Base-by-base conservation (phyloP, 2,113 vertebrate species). In the Cryptomyrus ogoouensis region DNA sequence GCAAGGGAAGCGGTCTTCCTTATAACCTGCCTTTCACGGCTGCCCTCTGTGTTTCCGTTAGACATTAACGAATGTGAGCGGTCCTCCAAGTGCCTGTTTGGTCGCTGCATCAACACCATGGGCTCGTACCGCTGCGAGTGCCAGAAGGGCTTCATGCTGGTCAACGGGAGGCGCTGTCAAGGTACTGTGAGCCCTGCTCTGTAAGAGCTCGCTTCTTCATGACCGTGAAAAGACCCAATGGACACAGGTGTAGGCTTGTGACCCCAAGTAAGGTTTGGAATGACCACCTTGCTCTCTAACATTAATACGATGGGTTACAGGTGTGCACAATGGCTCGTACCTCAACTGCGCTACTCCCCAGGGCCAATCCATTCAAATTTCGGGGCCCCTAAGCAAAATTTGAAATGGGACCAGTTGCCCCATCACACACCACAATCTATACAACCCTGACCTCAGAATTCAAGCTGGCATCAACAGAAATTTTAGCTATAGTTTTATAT, bases 41-140 rank as follows among this genome's bases (percentile, higher is more conserved):
- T 83, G 74, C 35, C 49, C 49, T 50, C 17, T 13, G 1, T 89
- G 1, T 87, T 47, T 66, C 90, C 50, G 66, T 31, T 52, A 98
- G 97, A 98, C 92, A 96, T 97, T 46, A 96, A 98, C 1, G 97
- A 98, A 92, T 98, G 97, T 87, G 96, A 97, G 87, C 95, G 96
- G 84, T 94, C 96, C 0, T 95, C 95, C 0, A 96, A 95, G 92
- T 98, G 97, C 91, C 95, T 96, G 27, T 94, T 95, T 24, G 97
- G 97, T n/a, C 96, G 95, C 90, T 98, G 97, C 83, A 94, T 97
- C 92, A 98, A 98, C 93, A 97, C 92, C 9, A 96, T 97, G 92
- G 97, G 97, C 86, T 97, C 97, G 31, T 98, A 97, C 92, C 95
- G 94, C 87, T 98, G 97, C 46, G 96, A 97, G 89, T 98, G 97